Evolutionary conservation across 2,113 vertebrate species (phyloP).

Genomic region (Mesitornis unicolor): DNA sequence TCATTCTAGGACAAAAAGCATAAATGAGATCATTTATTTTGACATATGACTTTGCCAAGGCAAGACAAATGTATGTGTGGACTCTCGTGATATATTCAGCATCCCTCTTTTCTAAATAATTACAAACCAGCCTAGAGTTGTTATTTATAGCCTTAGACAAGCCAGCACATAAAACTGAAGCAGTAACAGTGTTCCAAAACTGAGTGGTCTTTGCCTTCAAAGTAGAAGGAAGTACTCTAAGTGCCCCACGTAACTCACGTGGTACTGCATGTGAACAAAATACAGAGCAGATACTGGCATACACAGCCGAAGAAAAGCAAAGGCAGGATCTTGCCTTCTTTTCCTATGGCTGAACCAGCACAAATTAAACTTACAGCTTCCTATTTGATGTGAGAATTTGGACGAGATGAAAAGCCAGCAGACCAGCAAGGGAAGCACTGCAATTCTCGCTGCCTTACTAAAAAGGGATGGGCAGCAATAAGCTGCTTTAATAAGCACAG

Average conservation of each 20-base stretch:
- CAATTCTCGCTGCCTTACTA: not conserved
- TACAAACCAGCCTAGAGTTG: not conserved
- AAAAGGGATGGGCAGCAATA: not conserved
- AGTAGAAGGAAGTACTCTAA: not conserved
- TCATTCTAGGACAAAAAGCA: slow-evolving; percentile 70
- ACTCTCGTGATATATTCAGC: not conserved
- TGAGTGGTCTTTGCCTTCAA: not conserved
- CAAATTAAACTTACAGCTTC: not conserved
- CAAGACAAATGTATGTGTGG: not conserved
- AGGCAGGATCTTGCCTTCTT: not conserved
- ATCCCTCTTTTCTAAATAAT: not conserved
- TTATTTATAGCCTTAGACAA: not conserved
- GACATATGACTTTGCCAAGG: not conserved
- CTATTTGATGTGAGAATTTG: not conserved
- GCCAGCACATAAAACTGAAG: not conserved
- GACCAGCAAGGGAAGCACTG: not conserved
- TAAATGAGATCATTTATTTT: not conserved
- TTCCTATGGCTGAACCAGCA: not conserved
- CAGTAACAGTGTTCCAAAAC: not conserved
- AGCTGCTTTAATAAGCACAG: not conserved
- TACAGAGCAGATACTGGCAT: not conserved
- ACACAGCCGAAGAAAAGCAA: not conserved
- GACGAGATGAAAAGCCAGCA: not conserved
- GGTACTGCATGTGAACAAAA: not conserved
- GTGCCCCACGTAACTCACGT: fast-evolving